Conservation (phyloP, 2,797 vertebrate species). For the Podarcis siculus region DNA sequence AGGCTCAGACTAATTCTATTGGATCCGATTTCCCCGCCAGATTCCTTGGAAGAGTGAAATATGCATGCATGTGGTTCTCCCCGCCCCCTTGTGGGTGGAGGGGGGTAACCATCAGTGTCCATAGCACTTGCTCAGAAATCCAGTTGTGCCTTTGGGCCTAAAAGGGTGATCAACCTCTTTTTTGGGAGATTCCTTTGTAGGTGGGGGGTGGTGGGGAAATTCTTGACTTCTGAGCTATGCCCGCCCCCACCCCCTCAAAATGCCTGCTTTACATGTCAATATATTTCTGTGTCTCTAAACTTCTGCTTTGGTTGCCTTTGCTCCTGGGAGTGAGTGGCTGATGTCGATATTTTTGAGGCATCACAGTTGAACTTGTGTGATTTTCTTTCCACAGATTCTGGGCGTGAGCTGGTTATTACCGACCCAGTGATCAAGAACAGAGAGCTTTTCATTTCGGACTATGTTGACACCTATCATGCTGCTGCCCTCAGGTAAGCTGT, state of each 20-base stretch:
- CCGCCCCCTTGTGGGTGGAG: too few species aligned
- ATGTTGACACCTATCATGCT: slow-evolving; percentile 98
- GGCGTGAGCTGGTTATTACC: slow-evolving; percentile 96
- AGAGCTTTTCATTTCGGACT: slow-evolving; percentile 99
- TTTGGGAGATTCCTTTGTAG: neutral
- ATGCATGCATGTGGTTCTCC: too few species aligned
- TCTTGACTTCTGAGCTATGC: neutral
- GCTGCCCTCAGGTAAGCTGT: slow-evolving; percentile 92
- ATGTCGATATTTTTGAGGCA: neutral
- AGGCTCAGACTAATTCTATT: too few species aligned
- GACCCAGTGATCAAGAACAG: slow-evolving; percentile 97
- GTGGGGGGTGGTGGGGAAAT: neutral
- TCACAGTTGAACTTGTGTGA: neutral
- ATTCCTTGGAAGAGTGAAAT: too few species aligned
- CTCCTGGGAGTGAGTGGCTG: accelerated
- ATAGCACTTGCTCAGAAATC: too few species aligned
- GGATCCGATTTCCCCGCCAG: too few species aligned
- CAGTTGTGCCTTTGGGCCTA: too few species aligned
- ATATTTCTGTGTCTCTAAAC: accelerated
- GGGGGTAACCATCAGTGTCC: too few species aligned
- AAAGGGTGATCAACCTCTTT: too few species aligned
- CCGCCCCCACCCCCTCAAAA: too few species aligned
- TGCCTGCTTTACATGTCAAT: neutral
- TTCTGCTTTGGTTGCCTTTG: neutral
- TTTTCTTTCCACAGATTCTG: slow-evolving; percentile 85